These are phyloP conservation scores for Percopsis transmontana DNA, from an alignment of 2,113 vertebrate species.

Conservation along the genomic window DNA sequence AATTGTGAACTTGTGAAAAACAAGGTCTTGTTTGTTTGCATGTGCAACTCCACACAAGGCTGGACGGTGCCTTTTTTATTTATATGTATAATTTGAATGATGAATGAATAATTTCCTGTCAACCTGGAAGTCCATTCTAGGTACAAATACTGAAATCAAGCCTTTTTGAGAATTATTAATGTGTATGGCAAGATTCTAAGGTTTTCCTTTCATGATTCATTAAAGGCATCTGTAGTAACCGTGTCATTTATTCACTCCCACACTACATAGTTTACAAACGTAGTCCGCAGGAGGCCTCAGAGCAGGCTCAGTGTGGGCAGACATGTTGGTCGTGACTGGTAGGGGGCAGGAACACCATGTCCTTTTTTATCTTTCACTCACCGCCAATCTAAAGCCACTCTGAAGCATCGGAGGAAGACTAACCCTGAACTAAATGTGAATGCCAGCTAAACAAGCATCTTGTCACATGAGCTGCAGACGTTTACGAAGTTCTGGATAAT, in stretches of 20 bases:
- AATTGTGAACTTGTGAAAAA: too few species aligned
- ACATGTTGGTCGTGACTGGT: conserved; percentile 13
- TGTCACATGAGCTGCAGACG: conserved; percentile 5
- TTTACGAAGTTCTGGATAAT: conserved; percentile 39
- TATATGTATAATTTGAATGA: too few species aligned
- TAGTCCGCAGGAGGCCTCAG: conserved; percentile 42
- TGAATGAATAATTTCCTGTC: too few species aligned
- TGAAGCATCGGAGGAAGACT: neutral
- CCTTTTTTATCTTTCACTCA: conserved; percentile 20
- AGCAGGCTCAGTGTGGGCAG: conserved; percentile 40
- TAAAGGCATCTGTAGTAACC: conserved; percentile 51
- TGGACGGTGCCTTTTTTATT: too few species aligned
- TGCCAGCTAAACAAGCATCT: conserved; percentile 33
- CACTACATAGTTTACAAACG: conserved; percentile 60
- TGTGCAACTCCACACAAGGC: too few species aligned
- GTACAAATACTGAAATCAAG: conserved; percentile 34
- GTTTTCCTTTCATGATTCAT: conserved; percentile 58
- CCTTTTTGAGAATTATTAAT: conserved; percentile 41
- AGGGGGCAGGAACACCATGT: neutral
- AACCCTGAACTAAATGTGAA: conserved; percentile 12
- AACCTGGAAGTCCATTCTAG: neutral
- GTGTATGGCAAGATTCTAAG: conserved; percentile 29
- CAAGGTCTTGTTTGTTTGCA: too few species aligned
- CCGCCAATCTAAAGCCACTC: neutral
- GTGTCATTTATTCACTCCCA: conserved; percentile 56